Percentiles rank a stretch among this genome's conserved stretches.
phyloP scores from a whole-genome alignment of 1,140 invertebrate species.

The Tetramorium simillimum region DNA sequence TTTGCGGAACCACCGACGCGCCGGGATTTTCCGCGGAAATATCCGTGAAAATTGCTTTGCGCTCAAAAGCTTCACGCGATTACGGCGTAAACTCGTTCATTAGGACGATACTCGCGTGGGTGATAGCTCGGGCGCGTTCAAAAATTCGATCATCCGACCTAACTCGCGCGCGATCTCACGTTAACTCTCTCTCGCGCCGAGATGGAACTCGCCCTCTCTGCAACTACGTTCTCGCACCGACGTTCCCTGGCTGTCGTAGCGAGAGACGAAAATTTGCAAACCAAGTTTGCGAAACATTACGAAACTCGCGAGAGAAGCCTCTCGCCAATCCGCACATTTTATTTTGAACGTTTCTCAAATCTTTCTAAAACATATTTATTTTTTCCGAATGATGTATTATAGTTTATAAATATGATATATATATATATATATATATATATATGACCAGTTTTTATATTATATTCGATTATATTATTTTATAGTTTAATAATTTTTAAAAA shows the following conservation, averaged over 20 bases:
- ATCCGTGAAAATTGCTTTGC: constrained; percentile 53
- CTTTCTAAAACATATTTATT: constrained; percentile 1
- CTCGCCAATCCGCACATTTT: not conserved
- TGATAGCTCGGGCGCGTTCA: constrained; percentile 30
- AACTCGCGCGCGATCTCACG: constrained; percentile 21
- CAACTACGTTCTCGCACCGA: not conserved
- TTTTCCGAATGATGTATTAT: not conserved
- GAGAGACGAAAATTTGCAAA: constrained; percentile 25
- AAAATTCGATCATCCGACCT: constrained; percentile 49
- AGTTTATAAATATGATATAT: not conserved
- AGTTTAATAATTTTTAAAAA: no score
- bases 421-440: no score
- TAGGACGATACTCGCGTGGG: constrained; percentile 39
- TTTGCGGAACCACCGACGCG: constrained; percentile 10
- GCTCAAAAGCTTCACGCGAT: constrained; percentile 59
- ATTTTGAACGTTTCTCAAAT: not conserved
- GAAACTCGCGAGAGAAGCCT: not conserved
- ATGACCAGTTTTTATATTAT: not conserved
- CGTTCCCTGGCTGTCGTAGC: not conserved
- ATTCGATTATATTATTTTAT: not conserved
- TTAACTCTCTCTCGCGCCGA: constrained; percentile 5
- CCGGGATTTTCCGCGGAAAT: constrained; percentile 42
- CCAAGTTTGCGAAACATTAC: not conserved
- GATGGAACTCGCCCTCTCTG: not conserved
- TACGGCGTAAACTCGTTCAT: constrained; percentile 56